A percentile compares a stretch with the other conserved stretches of the same genome.
These are phyloP conservation scores for Zoroaster sp. DNA, from an alignment of 53 echinoderm and acorn worm genomes.

Conservation along the genomic window DNA sequence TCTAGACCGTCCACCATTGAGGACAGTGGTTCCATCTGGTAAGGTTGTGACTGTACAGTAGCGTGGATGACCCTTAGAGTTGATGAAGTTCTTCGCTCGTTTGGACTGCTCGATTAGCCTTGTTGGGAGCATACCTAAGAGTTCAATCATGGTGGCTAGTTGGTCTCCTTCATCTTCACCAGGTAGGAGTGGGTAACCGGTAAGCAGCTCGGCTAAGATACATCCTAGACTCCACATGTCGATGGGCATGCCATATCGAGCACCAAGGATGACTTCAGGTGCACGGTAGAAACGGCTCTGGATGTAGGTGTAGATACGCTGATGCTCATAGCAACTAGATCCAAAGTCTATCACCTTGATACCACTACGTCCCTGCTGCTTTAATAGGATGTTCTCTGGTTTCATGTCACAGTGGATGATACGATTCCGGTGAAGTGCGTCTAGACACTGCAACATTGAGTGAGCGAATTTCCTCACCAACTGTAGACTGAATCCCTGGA, in stretches of 20 bases:
- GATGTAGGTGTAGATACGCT: slow-evolving; percentile 99
- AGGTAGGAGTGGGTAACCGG: slow-evolving; percentile 98
- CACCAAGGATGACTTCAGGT: slow-evolving; percentile 97
- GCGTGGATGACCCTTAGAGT: slow-evolving; percentile 97
- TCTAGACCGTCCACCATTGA: slow-evolving; percentile 96
- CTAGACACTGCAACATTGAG: slow-evolving; percentile 95
- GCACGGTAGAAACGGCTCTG: slow-evolving; percentile 98
- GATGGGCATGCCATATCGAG: slow-evolving; percentile 97
- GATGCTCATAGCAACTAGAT: slow-evolving; percentile 99
- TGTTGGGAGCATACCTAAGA: slow-evolving; percentile 95
- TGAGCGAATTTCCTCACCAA: slow-evolving; percentile 98
- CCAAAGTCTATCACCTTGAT: slow-evolving; percentile 99
- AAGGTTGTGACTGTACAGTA: slow-evolving; percentile 97
- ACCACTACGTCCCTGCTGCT: slow-evolving; percentile 98
- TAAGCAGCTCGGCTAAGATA: slow-evolving; percentile 93
- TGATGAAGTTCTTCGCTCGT: slow-evolving; percentile 98
- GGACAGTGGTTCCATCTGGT: slow-evolving; percentile 95
- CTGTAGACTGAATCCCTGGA: slow-evolving; percentile 98
- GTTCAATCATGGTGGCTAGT: slow-evolving; percentile 93
- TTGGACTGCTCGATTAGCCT: slow-evolving; percentile 92
- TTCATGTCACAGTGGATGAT: slow-evolving; percentile 99
- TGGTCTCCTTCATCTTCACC: slow-evolving; percentile 99
- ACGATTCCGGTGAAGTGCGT: slow-evolving; percentile 94
- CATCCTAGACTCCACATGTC: slow-evolving; percentile 99
- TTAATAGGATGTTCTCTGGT: slow-evolving; percentile 93